Evolutionary conservation across 2,888 invertebrate species (phyloP), one percentile per base, ranked within the genome.

Genomic region (Conchocele bisecta): DNA sequence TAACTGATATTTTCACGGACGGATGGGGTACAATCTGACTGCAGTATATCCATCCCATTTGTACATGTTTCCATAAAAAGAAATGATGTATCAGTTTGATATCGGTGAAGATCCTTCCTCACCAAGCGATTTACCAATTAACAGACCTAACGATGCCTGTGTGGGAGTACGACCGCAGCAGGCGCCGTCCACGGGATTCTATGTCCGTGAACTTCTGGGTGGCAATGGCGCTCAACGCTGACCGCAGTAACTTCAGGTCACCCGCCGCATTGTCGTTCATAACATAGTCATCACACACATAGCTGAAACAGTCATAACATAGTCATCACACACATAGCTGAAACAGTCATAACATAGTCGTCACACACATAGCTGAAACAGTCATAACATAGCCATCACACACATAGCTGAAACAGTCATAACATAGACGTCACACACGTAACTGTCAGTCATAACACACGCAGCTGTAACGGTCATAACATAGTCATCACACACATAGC

Each of bases 401-500:
- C 11, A 82, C 85, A 78, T 90, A 91, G 74, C 90, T 90, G 79
- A 42, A 82, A 78, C n/a, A n/a, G n/a, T n/a, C n/a, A n/a, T n/a
- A n/a, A n/a, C n/a, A n/a, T n/a, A n/a, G n/a, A n/a, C n/a, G n/a
- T n/a, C n/a, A n/a, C n/a, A n/a, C n/a, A n/a, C n/a, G n/a, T n/a
- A n/a, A n/a, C n/a, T n/a, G n/a, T n/a, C n/a, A n/a, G n/a, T 88
- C 29, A 91, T 69, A 53, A 89, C 89, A n/a, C 90, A 88, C 7
- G 88, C 84, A 9, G 83, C 84, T 80, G 89, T 89, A 76, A 90
- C 90, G 75, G 89, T 89, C 53, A 90, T 61, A 11, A 90, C 84
- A 76, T 89, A 90, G 57, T 90, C 90, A 75, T 88, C 90, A 85
- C 91, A 91, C 9, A 82, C 85, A 79, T 90, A 91, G 74, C 91